Conservation (phyloP, 2,888 invertebrate genomes). For the Cataglyphis rosenhaueri region DNA sequence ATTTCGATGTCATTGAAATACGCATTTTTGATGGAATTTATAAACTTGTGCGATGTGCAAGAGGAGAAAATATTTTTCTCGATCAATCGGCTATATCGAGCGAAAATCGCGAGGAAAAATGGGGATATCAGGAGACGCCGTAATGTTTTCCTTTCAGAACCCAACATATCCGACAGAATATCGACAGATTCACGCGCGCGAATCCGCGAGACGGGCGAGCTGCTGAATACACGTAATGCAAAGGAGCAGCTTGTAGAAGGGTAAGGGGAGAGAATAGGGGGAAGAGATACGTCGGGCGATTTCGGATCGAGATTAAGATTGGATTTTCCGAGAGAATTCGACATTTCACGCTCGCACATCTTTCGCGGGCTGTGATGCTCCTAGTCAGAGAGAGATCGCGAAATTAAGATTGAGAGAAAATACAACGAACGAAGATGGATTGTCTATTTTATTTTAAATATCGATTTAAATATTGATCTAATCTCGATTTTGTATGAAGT, state of each 20-base stretch:
- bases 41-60: slow-evolving; percentile 21
- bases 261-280: background rate
- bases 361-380: background rate
- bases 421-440: background rate
- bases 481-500: background rate
- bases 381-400: background rate
- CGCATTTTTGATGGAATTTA: slow-evolving; percentile 33
- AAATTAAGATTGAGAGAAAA: slow-evolving; percentile 26
- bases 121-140: slow-evolving; percentile 43
- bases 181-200: slow-evolving; percentile 51
- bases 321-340: slow-evolving; percentile 30
- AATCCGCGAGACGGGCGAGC: slow-evolving; percentile 44
- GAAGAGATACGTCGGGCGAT: slow-evolving; percentile 25
- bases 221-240: slow-evolving; percentile 34
- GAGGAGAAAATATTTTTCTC: slow-evolving; percentile 40
- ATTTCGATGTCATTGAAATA: slow-evolving; percentile 22
- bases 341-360: slow-evolving; percentile 15
- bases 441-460: slow-evolving; percentile 12
- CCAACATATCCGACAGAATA: slow-evolving; percentile 40
- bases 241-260: slow-evolving; percentile 20
- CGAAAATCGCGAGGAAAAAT: slow-evolving; percentile 37
- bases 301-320: slow-evolving; percentile 47
- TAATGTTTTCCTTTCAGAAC: slow-evolving; percentile 39
- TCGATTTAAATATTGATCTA: background rate
- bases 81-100: slow-evolving; percentile 18